Evolutionary conservation across 2,113 vertebrate genomes (phyloP).

Genomic region (Tragulus kanchil): DNA sequence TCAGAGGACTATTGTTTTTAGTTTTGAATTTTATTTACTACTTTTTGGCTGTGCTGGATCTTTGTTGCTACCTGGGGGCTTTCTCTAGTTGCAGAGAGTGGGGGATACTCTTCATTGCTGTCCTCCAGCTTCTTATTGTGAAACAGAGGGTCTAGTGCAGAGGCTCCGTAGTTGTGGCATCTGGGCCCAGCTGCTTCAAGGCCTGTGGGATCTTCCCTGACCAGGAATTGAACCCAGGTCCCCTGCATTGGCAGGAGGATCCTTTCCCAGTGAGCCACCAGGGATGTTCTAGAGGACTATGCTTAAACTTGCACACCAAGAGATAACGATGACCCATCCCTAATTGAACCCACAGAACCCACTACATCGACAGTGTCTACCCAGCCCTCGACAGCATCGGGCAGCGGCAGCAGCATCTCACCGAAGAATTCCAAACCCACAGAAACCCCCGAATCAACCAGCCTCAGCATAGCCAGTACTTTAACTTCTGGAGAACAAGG

Average conservation of each 20-base stretch:
- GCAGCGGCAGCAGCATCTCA: too few relatives aligned
- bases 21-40: neutral
- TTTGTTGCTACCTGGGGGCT: neutral
- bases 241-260: neutral
- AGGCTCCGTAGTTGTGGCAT: neutral
- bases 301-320: neutral
- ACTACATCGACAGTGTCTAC: neutral
- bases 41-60: neutral
- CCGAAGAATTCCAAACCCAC: neutral
- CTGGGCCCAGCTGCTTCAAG: neutral
- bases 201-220: neutral
- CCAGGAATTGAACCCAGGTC: fast-evolving
- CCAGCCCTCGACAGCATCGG: neutral
- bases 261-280: neutral
- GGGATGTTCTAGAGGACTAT: neutral
- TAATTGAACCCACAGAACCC: neutral
- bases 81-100: neutral
- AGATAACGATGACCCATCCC: neutral
- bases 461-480: neutral
- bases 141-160: neutral
- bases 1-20: neutral
- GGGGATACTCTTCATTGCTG: neutral
- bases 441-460: neutral
- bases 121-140: neutral
- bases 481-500: neutral